Evolutionary conservation across 2,888 invertebrate species (phyloP).

Genomic region (Melinaea menophilus): DNA sequence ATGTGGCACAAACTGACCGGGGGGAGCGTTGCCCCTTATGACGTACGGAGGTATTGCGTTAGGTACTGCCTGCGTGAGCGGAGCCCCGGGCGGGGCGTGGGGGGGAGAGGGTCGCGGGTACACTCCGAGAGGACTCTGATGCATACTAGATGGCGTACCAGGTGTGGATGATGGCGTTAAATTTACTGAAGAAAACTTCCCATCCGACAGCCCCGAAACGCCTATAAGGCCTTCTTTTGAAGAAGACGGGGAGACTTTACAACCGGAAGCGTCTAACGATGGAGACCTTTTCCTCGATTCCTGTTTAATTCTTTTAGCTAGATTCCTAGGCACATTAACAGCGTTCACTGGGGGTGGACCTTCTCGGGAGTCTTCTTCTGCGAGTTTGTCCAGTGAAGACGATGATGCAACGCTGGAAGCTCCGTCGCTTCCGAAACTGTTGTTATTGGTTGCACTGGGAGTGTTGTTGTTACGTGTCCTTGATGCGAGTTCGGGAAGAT

Average conservation of each 20-base stretch:
- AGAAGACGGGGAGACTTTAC: slow-evolving; percentile 75
- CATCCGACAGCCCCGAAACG: slow-evolving; percentile 70
- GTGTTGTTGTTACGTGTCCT: slow-evolving; percentile 89
- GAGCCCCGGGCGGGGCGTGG: slow-evolving; percentile 79
- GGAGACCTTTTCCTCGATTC: slow-evolving; percentile 79
- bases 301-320: slow-evolving; percentile 75
- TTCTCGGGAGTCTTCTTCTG: slow-evolving; percentile 86
- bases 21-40: slow-evolving; percentile 72
- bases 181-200: slow-evolving; percentile 80
- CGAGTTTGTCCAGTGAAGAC: slow-evolving; percentile 85
- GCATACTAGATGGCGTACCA: slow-evolving; percentile 80
- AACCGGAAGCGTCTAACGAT: slow-evolving; percentile 64
- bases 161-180: slow-evolving; percentile 81
- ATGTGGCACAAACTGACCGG: slow-evolving; percentile 70
- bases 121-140: slow-evolving; percentile 81
- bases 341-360: slow-evolving; percentile 81
- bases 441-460: slow-evolving; percentile 87
- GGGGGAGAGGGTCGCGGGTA: slow-evolving; percentile 85
- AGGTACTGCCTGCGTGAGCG: slow-evolving; percentile 78
- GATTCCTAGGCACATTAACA: slow-evolving; percentile 72
- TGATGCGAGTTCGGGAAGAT: slow-evolving; percentile 83
- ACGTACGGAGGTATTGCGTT: slow-evolving; percentile 79
- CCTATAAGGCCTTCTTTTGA: slow-evolving; percentile 74
- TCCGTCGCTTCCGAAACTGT: slow-evolving; percentile 86
- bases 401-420: slow-evolving; percentile 83